phyloP scores from a whole-genome alignment of 2,113 vertebrate species.

The Meles meles region DNA sequence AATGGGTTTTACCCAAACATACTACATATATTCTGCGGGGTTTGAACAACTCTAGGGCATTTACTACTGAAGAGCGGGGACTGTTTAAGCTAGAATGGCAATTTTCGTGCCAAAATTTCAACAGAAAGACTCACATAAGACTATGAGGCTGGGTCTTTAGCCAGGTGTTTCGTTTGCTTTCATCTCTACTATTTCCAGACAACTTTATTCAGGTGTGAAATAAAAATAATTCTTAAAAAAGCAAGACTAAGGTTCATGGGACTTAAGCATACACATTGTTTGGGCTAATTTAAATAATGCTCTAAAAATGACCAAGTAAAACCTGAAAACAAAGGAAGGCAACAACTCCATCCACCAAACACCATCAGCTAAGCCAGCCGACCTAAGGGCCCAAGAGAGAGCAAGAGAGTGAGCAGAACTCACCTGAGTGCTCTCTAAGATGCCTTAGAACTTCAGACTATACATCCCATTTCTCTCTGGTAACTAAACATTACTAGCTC shows the following conservation, averaged over 20 bases:
- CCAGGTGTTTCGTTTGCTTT: not conserved
- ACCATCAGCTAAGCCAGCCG: not conserved
- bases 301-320: not conserved
- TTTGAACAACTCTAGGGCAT: not conserved
- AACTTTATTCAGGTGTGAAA: not conserved
- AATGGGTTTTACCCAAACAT: slow-evolving; percentile 3
- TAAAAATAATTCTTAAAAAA: not conserved
- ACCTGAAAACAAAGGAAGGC: not conserved
- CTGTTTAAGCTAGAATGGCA: not conserved
- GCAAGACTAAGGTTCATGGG: not conserved
- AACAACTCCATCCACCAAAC: not conserved
- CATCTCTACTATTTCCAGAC: slow-evolving; percentile 10
- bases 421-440: not conserved
- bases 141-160: not conserved
- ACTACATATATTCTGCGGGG: not conserved
- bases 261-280: not conserved
- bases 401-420: not conserved
- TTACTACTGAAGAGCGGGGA: not conserved
- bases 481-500: not conserved
- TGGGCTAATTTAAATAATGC: not conserved
- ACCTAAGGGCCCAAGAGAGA: not conserved
- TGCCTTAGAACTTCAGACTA: not conserved
- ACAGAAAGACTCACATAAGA: not conserved
- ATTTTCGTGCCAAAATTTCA: slow-evolving; percentile 32
- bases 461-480: not conserved